Percentiles rank a stretch among this genome's conserved stretches.
Conservation (phyloP, 2,888 invertebrate species). For the Xestia ashworthii region DNA sequence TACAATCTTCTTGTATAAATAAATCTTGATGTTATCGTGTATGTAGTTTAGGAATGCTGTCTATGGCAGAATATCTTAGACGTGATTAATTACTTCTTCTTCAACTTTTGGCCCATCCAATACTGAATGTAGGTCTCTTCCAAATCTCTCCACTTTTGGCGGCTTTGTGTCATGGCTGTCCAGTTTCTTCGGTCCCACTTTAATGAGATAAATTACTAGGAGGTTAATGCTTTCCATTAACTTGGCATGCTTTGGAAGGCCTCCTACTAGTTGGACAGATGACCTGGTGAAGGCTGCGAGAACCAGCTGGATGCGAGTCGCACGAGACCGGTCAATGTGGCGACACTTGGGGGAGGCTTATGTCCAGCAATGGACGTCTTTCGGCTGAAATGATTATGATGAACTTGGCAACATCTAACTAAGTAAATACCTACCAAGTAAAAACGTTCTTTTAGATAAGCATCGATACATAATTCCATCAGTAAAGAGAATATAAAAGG, state of each 20-base stretch:
- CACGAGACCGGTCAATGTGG: too few relatives aligned
- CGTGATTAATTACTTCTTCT: background rate
- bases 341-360: too few relatives aligned
- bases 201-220: background rate
- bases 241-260: background rate
- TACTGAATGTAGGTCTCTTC: too few relatives aligned
- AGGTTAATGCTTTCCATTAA: background rate
- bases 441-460: background rate
- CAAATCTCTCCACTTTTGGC: too few relatives aligned
- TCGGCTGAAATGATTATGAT: too few relatives aligned
- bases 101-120: too few relatives aligned
- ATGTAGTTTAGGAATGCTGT: background rate
- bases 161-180: too few relatives aligned
- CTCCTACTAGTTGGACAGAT: too few relatives aligned
- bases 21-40: constrained; percentile 16
- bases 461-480: background rate
- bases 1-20: constrained; percentile 37
- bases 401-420: background rate
- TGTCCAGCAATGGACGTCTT: too few relatives aligned
- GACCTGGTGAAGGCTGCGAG: too few relatives aligned
- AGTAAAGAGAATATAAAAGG: background rate
- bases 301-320: too few relatives aligned
- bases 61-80: background rate
- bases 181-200: too few relatives aligned
- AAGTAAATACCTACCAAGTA: background rate